Base-by-base conservation (phyloP, 37 sponge, comb jelly and placozoan species). In the Mnemiopsis leidyi region DNA sequence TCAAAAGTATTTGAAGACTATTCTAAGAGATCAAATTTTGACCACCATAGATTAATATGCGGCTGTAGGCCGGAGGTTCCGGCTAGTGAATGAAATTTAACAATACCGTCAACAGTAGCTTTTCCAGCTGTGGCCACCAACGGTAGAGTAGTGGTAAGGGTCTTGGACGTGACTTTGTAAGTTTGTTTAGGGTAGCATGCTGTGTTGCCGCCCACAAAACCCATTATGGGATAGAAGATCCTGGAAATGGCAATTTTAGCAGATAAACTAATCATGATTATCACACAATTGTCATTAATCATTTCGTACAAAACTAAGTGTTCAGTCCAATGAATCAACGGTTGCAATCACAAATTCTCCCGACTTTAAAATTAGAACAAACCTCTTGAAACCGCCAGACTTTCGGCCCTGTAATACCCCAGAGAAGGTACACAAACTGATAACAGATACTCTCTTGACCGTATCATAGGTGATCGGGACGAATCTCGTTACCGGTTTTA, bases 391-490 rank as follows among this genome's bases (percentile, higher is more conserved):
- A 18, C 90, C 90, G 3, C 75, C 75, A 34, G 79, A 2, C 29
- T 37, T 85, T 26, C 90, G 39, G 40, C 90, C 90, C 90, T 85
- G 90, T 39, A 85, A n/a, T 3, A 85, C 90, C 23, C 90, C 90
- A 25, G 90, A 85, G 48, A 33, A 40, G 23, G 90, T 85, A 26
- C 90, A 85, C 3, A 85, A n/a, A 18, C 38, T 26, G 24, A 85
- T 40, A 29, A 85, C 35, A n/a, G 90, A 85, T 29, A 40, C 40
- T 26, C 90, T 38, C 90, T 85, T 85, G 26, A 85, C 90, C 7
- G 90, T 85, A 33, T 85, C 90, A 39, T 85, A 85, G 40, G 90
- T 28, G 0, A 85, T 39, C 7, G 90, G 90, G 23, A 38, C 24
- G 26, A 85, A 85, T 61, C 61, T 85, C n/a, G 90, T 85, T 23